Conservation (phyloP, 2,888 invertebrate species). For the Liodrosophila aerea region DNA sequence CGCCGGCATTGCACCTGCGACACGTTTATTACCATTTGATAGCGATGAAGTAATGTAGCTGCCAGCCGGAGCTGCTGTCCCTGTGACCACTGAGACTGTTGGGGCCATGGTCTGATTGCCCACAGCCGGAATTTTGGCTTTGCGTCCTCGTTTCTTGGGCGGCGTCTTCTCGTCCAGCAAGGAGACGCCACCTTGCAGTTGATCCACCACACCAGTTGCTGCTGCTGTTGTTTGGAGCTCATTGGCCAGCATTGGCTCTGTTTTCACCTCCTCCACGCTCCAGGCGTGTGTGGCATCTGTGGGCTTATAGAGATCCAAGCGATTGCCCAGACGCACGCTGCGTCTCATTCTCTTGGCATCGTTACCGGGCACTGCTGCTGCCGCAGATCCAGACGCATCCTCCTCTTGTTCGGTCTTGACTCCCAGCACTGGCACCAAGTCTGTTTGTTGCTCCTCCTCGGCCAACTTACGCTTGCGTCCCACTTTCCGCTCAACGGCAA, state of each 20-base stretch:
- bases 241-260: slow-evolving; percentile 40
- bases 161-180: slow-evolving; percentile 75
- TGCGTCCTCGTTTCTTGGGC: slow-evolving; percentile 81
- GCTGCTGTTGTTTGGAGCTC: slow-evolving; percentile 19
- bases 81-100: slow-evolving; percentile 2
- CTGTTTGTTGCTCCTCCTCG: slow-evolving; percentile 48
- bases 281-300: slow-evolving; percentile 27
- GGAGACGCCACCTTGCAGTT: not conserved
- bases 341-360: slow-evolving; percentile 77
- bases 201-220: not conserved
- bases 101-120: not conserved
- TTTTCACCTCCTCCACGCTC: slow-evolving; percentile 61
- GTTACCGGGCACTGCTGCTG: slow-evolving; percentile 39
- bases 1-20: not conserved
- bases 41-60: slow-evolving; percentile 9
- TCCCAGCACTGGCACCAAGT: slow-evolving; percentile 11
- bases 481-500: slow-evolving; percentile 55
- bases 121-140: slow-evolving; percentile 67
- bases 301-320: slow-evolving; percentile 68
- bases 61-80: slow-evolving; percentile 9
- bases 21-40: slow-evolving; percentile 55
- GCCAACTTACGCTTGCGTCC: slow-evolving; percentile 67
- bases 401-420: slow-evolving; percentile 68
- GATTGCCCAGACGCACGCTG: slow-evolving; percentile 80
- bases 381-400: slow-evolving; percentile 14